Base-by-base conservation (phyloP, 2,113 vertebrate species). In the Menura novaehollandiae region DNA sequence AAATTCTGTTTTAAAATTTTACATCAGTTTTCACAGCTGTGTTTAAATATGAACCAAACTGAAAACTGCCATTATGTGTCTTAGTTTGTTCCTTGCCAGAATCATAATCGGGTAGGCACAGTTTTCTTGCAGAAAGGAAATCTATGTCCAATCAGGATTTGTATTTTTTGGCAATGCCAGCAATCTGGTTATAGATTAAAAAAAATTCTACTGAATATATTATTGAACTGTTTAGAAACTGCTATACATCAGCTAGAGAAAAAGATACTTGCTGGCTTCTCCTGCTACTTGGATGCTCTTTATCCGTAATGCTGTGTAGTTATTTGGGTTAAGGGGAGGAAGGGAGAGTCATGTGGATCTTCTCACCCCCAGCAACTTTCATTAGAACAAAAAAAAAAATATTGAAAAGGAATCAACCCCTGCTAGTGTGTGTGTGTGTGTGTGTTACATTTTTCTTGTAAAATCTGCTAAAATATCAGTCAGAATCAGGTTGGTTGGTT, bases 401-500 rank as follows among this genome's bases (percentile, higher is more conserved):
- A 43, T 3, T 46, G 11, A 51, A 74, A 85, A 81, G 3, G 37
- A 84, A 81, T 58, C 35, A 78, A 13, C 8, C 27, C 6, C 0
- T 17, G 13, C 11, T 77, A 19, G 6, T 2, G 18, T 9, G 13
- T 27, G 11, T 13, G 11, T 13, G 44, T 30, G 7, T 17, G 41
- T 33, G 8, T 24, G 47, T 66, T 37, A 66, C 22, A 20, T 84
- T 91, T 69, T 88, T 89, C 30, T 44, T 83, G 44, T 87, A 71
- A 91, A 94, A 89, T 91, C 59, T 78, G 73, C 41, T 93, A 86
- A 97, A 96, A 96, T 89, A 89, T 74, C 22, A 32, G 71, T 74
- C 47, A 22, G 77, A 94, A 89, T 88, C 89, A 89, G 88, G 91
- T 41, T 96, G 96, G 84, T 62, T 94, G 80, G 82, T 85, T 87